Evolutionary conservation across 2,888 invertebrate species (phyloP).

Genomic region (Xestia c-nigrum): DNA sequence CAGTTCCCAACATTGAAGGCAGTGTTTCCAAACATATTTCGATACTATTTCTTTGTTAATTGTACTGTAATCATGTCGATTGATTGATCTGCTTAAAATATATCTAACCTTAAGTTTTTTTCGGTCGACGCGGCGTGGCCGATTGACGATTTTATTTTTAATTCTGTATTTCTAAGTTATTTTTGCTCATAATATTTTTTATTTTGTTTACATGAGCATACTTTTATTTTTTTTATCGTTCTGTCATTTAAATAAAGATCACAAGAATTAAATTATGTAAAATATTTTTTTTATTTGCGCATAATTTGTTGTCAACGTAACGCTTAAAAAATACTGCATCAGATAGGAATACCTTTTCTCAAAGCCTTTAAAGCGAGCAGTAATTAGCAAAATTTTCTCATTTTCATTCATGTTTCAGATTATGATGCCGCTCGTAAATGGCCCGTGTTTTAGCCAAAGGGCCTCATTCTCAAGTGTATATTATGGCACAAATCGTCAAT

Average conservation of each 20-base stretch:
- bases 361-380: neutral
- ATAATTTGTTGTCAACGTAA: neutral
- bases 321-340: neutral
- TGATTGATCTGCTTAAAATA: constrained; percentile 79
- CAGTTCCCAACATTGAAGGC: constrained; percentile 46
- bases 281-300: neutral
- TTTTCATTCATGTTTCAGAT: neutral
- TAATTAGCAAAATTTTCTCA: neutral
- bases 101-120: constrained; percentile 84
- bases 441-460: constrained; percentile 1
- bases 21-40: constrained; percentile 55
- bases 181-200: neutral
- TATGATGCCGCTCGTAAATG: neutral
- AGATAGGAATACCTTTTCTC: neutral
- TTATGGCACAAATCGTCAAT: constrained; percentile 70
- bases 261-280: neutral
- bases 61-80: constrained; percentile 48
- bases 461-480: neutral
- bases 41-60: constrained; percentile 59
- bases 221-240: neutral
- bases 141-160: constrained; percentile 75
- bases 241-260: constrained; percentile 5
- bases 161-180: neutral
- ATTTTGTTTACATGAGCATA: neutral
- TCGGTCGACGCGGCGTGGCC: constrained; percentile 78